Base-by-base conservation (phyloP, 2,797 vertebrate genomes). In the Liasis olivaceus region DNA sequence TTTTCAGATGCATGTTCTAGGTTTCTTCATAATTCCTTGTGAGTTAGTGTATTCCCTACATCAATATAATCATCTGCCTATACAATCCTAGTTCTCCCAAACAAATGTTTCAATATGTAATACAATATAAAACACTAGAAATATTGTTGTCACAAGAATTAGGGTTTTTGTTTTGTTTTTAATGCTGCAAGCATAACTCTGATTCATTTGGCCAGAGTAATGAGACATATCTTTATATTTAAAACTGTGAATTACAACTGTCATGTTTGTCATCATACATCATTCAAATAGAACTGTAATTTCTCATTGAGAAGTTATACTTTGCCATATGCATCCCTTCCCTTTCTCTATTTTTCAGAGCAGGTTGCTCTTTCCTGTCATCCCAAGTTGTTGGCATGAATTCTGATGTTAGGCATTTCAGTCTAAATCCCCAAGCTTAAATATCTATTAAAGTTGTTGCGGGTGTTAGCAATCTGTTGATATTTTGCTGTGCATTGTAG, bases 161-260 rank as follows among this genome's bases (percentile, higher is more conserved):
- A 15, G 84, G 14, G 77, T 85, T 91, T 60, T 54, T 91, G 51
- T 54, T 54, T 47, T 69, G 42, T 47, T 24, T 36, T 20, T 17
- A 69, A 72, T 22, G 72, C 17, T 59, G 13, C 4, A 54, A 77
- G 51, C 36, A 24, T 90, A 85, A 60, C 28, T 26, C n/a, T 89
- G 56, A 51, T 62, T 59, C 91, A 62, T 94, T 93, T 62, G 56
- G n/a, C 36, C 47, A 77, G 1, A 93, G 28, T 26, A 90, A 42
- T 15, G 51, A 56, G 58, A 24, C 13, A 86, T 91, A 9, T 15
- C 60, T 28, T 13, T 86, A 56, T 59, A 62, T 90, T 60, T 60
- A 81, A 66, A 84, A 60, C 36, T 60, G 24, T 90, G 42, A 87
- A 60, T 89, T 60, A 31, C 12, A 3, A 0, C 0, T 93, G 89